phyloP scores from a whole-genome alignment of 2,113 vertebrate species.

The Lanius collurio region DNA sequence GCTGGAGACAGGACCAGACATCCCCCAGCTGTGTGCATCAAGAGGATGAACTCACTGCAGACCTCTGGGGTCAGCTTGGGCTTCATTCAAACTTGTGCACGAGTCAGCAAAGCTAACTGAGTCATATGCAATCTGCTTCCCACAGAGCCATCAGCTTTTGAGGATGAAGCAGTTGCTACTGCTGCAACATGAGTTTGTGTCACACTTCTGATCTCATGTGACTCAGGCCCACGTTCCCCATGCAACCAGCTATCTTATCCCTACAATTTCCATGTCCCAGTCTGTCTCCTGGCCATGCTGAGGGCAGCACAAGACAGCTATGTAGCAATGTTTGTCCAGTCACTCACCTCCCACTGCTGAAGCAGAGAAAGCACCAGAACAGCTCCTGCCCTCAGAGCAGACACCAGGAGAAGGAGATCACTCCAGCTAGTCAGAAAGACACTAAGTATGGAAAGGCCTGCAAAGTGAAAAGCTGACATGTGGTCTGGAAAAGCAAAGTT shows the following conservation, averaged over 20 bases:
- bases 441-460: not conserved
- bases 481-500: not conserved
- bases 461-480: not conserved
- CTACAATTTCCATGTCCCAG: not conserved
- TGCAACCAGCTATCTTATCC: not conserved
- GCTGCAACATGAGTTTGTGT: not conserved
- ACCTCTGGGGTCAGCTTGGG: slow-evolving; percentile 3
- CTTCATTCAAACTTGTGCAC: slow-evolving; percentile 35
- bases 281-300: not conserved
- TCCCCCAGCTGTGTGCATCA: slow-evolving; percentile 26
- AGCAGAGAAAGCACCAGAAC: not conserved
- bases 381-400: not conserved
- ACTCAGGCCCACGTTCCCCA: not conserved
- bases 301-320: not conserved
- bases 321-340: not conserved
- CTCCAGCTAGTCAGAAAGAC: not conserved
- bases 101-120: slow-evolving; percentile 47
- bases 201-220: not conserved
- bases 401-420: not conserved
- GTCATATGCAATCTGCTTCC: not conserved
- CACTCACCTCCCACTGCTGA: not conserved
- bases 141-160: slow-evolving; percentile 5
- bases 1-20: not conserved
- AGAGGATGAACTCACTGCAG: slow-evolving; percentile 18
- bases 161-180: slow-evolving; percentile 24